These are phyloP conservation scores for Euphonia xanthogaster DNA, from an alignment of 2,797 vertebrate species.

Conservation along the genomic window DNA sequence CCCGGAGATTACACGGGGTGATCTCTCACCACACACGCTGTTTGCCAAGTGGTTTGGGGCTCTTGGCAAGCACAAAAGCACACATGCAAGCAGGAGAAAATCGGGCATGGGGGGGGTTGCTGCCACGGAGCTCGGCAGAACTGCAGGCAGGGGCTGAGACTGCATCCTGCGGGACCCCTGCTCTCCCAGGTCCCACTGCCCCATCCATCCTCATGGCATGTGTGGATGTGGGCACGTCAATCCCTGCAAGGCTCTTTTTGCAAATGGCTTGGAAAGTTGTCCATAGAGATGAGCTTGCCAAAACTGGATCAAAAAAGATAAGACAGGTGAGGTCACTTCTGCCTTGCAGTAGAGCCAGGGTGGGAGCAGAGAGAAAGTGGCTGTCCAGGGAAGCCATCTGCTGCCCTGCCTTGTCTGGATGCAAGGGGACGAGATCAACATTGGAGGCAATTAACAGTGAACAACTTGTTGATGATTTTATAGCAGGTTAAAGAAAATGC, in stretches of 20 bases:
- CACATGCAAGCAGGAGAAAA: not conserved
- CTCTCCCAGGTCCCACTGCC: not conserved
- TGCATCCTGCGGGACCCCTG: fast-evolving
- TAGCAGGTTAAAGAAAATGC: slow-evolving; percentile 82
- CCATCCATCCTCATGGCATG: fast-evolving
- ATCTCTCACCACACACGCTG: slow-evolving; percentile 41
- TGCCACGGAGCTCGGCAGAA: not conserved
- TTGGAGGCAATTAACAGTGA: slow-evolving; percentile 78
- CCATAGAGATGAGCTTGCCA: not conserved
- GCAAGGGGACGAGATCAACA: slow-evolving; percentile 74
- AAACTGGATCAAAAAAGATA: not conserved
- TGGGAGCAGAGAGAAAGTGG: not conserved
- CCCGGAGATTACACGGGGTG: slow-evolving; percentile 39
- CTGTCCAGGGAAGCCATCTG: not conserved
- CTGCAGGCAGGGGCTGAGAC: not conserved
- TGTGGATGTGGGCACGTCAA: fast-evolving
- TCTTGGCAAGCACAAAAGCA: slow-evolving; percentile 31
- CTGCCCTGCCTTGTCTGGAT: slow-evolving; percentile 70
- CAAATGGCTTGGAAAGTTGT: not conserved
- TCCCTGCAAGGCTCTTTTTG: not conserved
- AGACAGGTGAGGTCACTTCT: not conserved
- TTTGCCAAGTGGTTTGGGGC: slow-evolving; percentile 32
- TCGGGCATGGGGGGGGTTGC: not conserved
- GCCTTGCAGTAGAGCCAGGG: not conserved
- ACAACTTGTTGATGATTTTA: slow-evolving; percentile 92